Evolutionary conservation across 2,797 vertebrate genomes (phyloP), one percentile per base, ranked within the genome.

Genomic region (Myripristis murdjan): DNA sequence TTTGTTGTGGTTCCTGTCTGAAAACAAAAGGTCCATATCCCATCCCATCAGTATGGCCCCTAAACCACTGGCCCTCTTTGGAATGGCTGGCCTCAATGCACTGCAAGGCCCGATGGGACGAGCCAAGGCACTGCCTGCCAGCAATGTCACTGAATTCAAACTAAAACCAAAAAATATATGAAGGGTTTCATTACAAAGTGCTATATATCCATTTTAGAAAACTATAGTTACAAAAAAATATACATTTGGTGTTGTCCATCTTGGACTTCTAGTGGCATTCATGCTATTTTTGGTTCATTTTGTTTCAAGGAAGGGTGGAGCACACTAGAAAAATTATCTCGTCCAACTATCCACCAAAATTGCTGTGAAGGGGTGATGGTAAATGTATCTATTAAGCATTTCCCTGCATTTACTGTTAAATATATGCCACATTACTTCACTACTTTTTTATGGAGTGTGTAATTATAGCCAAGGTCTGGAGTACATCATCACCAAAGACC

Each of bases 291-390:
- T 63, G 39, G 37, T 63, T 66, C 31, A 77, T 60, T 67, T 79
- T 85, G 62, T 51, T 81, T 75, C 23, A 73, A 84, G 85, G 71
- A 89, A 86, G 86, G 89, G 85, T 84, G 89, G 83, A 86, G 84
- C 65, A 24, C 71, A 14, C 31, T 11, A 56, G 35, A 49, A 57
- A 43, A 68, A 77, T 2, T 35, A 64, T 56, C 47, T 28, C 85
- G 77, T 86, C 87, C 86, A 86, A 85, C 74, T 16, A 73, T 62
- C 67, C 76, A 85, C 84, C 86, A 83, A 90, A 90, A 86, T 87
- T 90, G 58, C 81, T 80, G 83, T 83, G 73, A 58, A 67, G 54
- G 76, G 67, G 48, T 69, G 77, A 84, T 67, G 71, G 70, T 73
- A 64, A 39, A 4, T 39, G 37, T 39, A 14, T 63, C 56, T 79